Conservation (phyloP, 2,113 vertebrate species). For the Dipodomys ordii region DNA sequence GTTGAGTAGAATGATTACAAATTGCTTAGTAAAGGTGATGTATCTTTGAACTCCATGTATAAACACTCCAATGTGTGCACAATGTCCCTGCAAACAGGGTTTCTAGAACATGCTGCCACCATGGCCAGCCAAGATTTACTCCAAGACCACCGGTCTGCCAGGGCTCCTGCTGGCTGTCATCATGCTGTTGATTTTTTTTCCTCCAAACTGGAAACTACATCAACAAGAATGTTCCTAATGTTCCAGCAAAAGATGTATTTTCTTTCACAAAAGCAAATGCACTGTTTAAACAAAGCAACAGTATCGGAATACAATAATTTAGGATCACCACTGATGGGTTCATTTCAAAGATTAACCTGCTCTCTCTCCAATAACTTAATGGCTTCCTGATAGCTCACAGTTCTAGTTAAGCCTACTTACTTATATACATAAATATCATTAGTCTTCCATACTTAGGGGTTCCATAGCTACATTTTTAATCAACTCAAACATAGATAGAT, state of each 20-base stretch:
- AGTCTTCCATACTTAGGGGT: not conserved
- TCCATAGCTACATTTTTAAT: not conserved
- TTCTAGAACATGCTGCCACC: no score
- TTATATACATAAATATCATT: not conserved
- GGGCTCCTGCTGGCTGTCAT: not conserved
- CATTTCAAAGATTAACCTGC: not conserved
- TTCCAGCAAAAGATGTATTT: not conserved
- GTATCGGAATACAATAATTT: not conserved
- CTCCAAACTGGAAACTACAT: not conserved
- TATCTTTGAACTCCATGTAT: not conserved
- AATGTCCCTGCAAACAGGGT: no score
- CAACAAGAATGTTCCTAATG: rapidly evolving
- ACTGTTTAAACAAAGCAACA: not conserved
- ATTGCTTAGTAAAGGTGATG: not conserved
- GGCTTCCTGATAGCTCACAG: not conserved
- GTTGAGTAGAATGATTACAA: not conserved
- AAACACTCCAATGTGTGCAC: not conserved
- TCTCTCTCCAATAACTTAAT: not conserved
- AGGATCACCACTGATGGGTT: not conserved
- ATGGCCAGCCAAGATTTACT: not conserved
- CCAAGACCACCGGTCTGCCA: rapidly evolving
- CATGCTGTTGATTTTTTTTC: no score
- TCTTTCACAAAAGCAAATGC: not conserved
- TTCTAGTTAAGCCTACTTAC: not conserved
- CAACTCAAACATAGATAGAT: not conserved